A percentile compares a stretch with the other conserved stretches of the same genome.
phyloP scores from a whole-genome alignment of 2,113 vertebrate genomes.

The Cervus canadensis region DNA sequence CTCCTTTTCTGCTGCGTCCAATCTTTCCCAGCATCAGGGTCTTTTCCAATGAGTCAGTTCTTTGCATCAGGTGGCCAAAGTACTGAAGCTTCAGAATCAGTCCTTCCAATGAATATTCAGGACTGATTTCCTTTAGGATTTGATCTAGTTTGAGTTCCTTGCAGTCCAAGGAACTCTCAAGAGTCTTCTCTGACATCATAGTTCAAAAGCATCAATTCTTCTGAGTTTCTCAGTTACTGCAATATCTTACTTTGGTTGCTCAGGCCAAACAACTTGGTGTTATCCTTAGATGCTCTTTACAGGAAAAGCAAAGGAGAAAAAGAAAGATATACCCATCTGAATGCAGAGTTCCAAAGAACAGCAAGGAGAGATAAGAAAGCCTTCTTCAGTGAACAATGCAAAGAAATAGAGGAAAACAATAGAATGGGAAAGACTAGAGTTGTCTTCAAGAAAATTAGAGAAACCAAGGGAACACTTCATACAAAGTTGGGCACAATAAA shows the following conservation, averaged over 20 bases:
- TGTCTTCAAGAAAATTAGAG: background rate
- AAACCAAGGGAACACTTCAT: background rate
- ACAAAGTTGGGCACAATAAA: background rate
- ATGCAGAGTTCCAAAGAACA: background rate
- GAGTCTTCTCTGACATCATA: background rate
- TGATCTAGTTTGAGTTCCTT: background rate
- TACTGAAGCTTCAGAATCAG: background rate
- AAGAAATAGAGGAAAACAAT: background rate
- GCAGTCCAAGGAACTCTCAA: background rate
- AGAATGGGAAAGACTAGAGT: background rate
- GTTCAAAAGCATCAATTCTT: background rate
- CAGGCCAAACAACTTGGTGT: background rate
- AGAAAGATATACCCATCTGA: background rate
- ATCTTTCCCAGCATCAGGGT: background rate
- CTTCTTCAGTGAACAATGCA: background rate
- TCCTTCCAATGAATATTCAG: background rate
- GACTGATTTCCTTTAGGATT: background rate
- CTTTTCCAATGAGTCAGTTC: background rate
- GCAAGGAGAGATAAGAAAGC: background rate
- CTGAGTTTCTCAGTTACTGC: background rate
- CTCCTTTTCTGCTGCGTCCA: background rate
- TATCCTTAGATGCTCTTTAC: background rate
- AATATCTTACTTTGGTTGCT: background rate
- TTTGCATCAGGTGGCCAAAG: background rate
- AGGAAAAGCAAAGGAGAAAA: background rate